A percentile compares a stretch with the other conserved stretches of the same genome.
Evolutionary conservation across 2,888 invertebrate genomes (phyloP).

Genomic region (Belgica antarctica): DNA sequence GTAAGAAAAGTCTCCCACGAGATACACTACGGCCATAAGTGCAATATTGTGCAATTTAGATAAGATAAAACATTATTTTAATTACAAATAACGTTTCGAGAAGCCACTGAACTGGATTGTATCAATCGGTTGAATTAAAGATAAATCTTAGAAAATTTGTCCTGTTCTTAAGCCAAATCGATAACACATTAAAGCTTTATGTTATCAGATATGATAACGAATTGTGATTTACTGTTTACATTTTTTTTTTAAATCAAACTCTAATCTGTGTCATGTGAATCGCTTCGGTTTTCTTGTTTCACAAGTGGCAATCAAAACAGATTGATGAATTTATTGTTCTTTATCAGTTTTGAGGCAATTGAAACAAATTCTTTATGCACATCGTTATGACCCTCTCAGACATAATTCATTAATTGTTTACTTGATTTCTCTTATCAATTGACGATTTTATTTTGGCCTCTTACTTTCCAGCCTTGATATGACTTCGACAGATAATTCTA

Average conservation of each 20-base stretch:
- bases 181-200: neutral
- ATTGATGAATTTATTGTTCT: neutral
- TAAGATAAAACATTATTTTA: no score
- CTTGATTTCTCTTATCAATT: no score
- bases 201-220: neutral
- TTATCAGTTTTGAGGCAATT: neutral
- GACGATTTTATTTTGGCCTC: neutral
- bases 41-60: no score
- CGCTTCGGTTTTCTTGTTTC: neutral
- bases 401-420: no score
- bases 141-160: no score
- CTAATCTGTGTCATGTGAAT: conserved; percentile 30
- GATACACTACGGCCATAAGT: no score
- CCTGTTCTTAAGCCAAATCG: no score
- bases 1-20: no score
- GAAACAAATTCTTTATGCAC: neutral
- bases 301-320: neutral
- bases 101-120: no score
- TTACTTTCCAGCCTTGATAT: conserved; percentile 31
- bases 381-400: no score
- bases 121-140: no score
- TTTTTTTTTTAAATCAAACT: neutral
- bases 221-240: neutral
- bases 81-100: no score
- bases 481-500: conserved; percentile 22